phyloP scores from a whole-genome alignment of 2,113 vertebrate genomes.

The Eurypyga helias region DNA sequence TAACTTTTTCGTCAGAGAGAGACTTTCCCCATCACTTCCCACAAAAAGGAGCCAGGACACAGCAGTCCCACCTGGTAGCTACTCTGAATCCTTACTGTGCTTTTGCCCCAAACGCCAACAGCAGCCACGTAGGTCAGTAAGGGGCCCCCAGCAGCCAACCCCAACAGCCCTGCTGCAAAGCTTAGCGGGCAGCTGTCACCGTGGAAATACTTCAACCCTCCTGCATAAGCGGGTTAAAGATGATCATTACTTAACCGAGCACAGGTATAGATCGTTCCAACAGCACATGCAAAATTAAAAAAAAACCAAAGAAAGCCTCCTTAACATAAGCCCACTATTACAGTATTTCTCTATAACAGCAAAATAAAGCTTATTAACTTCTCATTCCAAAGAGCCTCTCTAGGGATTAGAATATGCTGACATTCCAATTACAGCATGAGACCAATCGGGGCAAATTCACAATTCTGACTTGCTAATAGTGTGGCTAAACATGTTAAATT shows the following conservation, averaged over 20 bases:
- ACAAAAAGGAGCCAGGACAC: background rate
- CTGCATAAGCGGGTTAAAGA: background rate
- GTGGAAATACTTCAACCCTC: background rate
- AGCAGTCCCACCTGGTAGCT: background rate
- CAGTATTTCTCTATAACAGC: background rate
- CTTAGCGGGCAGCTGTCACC: background rate
- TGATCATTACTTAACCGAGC: background rate
- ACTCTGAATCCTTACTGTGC: background rate
- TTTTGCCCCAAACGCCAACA: background rate
- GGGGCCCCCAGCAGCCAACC: background rate
- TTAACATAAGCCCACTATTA: background rate
- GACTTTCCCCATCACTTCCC: background rate
- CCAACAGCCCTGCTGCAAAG: background rate
- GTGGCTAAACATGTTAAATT: background rate
- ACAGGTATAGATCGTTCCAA: background rate
- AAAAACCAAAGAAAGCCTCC: background rate
- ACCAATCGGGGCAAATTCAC: background rate
- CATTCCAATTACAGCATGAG: background rate
- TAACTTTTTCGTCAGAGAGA: background rate
- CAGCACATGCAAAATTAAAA: background rate
- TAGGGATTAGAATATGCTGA: background rate
- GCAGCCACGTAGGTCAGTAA: background rate
- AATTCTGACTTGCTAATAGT: background rate
- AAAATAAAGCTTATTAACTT: background rate
- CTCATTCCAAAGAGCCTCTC: background rate